phyloP scores from a whole-genome alignment of 2,797 vertebrate genomes.

The Danio aesculapii region DNA sequence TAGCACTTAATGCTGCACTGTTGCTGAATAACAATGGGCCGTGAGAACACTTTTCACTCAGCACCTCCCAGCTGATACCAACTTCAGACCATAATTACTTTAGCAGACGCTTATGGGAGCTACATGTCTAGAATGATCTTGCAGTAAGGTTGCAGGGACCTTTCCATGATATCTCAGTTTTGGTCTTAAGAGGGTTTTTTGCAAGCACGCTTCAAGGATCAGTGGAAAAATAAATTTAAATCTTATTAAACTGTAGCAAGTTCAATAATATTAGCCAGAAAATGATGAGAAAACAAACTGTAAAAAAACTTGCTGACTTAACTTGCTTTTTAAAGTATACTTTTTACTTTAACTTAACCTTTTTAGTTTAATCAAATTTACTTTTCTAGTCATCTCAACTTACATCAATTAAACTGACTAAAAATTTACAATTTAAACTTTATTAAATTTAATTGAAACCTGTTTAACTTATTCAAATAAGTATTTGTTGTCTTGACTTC shows the following conservation, averaged over 20 bases:
- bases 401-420: too few relatives aligned
- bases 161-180: slow-evolving; percentile 8
- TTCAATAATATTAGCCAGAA: neutral
- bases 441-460: too few relatives aligned
- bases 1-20: slow-evolving; percentile 59
- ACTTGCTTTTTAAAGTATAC: too few relatives aligned
- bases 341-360: too few relatives aligned
- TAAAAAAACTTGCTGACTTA: too few relatives aligned
- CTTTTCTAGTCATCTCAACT: too few relatives aligned
- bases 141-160: neutral
- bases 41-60: slow-evolving; percentile 73
- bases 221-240: slow-evolving; percentile 5
- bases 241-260: neutral
- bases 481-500: too few relatives aligned
- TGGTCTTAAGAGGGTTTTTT: neutral
- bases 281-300: too few relatives aligned
- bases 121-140: slow-evolving; percentile 8
- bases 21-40: slow-evolving; percentile 72
- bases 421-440: too few relatives aligned
- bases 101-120: slow-evolving; percentile 23
- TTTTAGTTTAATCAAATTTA: too few relatives aligned
- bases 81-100: slow-evolving; percentile 69
- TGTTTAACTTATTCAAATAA: too few relatives aligned
- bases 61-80: slow-evolving; percentile 68
- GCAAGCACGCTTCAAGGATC: neutral